Percentiles rank a stretch among this genome's conserved stretches.
These are phyloP conservation scores for Heliconius hortense DNA, from an alignment of 2,888 invertebrate species.

Conservation along the genomic window DNA sequence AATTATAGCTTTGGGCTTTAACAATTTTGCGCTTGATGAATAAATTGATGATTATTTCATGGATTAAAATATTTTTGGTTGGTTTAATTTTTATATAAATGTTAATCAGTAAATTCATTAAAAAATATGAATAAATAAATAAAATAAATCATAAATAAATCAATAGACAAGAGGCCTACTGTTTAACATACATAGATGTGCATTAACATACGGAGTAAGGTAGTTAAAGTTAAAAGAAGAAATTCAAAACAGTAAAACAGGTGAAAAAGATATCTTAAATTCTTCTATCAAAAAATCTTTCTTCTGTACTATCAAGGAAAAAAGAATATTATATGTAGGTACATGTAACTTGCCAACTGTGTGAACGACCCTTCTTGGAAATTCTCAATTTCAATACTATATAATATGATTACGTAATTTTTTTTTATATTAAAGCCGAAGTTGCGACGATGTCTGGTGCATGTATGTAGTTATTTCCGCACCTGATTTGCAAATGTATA, in stretches of 20 bases:
- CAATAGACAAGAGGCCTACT: neutral
- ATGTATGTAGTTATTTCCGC: conserved; percentile 19
- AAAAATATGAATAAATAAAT: neutral
- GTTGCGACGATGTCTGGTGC: neutral
- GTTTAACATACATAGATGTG: too few species aligned
- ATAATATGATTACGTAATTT: neutral
- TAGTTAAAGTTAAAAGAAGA: too few species aligned
- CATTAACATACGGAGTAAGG: too few species aligned
- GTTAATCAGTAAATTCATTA: too few species aligned
- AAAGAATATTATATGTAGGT: neutral
- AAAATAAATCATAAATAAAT: neutral
- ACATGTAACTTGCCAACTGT: neutral
- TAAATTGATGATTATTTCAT: neutral
- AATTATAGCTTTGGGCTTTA: conserved; percentile 13
- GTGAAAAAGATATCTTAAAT: neutral
- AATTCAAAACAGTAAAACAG: neutral
- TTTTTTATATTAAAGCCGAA: neutral
- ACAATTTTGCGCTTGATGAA: neutral
- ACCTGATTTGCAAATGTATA: neutral
- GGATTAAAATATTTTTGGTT: too few species aligned
- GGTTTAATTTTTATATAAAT: too few species aligned
- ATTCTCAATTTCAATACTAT: neutral
- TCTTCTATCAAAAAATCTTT: neutral
- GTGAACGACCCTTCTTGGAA: neutral
- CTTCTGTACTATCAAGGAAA: neutral